Evolutionary conservation across 1,140 invertebrate genomes (phyloP).

Genomic region (Papilio glaucus): DNA sequence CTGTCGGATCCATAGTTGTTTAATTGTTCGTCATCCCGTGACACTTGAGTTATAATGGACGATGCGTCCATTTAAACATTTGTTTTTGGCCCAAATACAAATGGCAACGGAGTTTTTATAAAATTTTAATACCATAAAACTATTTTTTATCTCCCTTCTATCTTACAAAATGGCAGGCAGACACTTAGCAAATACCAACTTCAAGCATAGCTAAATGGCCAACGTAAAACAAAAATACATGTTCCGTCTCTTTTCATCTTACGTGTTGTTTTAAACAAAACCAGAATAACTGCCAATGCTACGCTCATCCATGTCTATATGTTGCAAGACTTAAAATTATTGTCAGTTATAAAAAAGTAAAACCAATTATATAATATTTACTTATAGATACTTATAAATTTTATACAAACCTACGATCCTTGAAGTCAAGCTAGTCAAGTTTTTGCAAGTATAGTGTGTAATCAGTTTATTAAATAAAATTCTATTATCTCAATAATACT

Average conservation of each 20-base stretch:
- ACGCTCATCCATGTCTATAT: slow-evolving; percentile 53
- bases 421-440: too few species aligned
- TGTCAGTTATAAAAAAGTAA: slow-evolving; percentile 44
- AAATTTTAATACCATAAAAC: slow-evolving; percentile 83
- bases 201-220: slow-evolving; percentile 67
- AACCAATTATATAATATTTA: too few species aligned
- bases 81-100: slow-evolving; percentile 80
- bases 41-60: slow-evolving; percentile 99
- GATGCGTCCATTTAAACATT: slow-evolving; percentile 95
- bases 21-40: slow-evolving; percentile 97
- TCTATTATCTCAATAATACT: too few species aligned
- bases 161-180: slow-evolving; percentile 83
- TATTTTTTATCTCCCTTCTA: slow-evolving; percentile 84
- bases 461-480: too few species aligned
- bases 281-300: slow-evolving; percentile 37
- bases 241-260: slow-evolving; percentile 55
- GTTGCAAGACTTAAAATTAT: slow-evolving; percentile 66
- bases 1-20: slow-evolving; percentile 95
- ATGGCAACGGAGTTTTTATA: slow-evolving; percentile 79
- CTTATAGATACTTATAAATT: too few species aligned
- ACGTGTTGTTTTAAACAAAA: slow-evolving; percentile 35
- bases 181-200: slow-evolving; percentile 82
- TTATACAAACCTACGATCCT: too few species aligned
- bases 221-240: slow-evolving; percentile 62
- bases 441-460: too few species aligned